Base-by-base conservation (phyloP, 2,888 invertebrate species). In the Ophion obscuratus region DNA sequence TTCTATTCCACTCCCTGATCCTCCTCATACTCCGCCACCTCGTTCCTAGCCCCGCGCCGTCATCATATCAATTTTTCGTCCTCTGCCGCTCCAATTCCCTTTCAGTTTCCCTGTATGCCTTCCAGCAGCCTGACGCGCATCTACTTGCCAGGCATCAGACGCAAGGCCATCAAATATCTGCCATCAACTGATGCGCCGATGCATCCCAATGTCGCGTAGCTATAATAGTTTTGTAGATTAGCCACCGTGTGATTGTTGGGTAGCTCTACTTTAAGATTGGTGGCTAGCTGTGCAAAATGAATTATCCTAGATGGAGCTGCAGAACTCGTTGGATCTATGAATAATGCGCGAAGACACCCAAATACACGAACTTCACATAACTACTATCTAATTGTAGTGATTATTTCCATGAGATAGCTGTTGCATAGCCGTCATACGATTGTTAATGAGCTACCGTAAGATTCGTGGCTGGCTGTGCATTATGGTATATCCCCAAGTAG, bases 41-140 rank as follows among this genome's bases (percentile, higher is more conserved):
- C 40, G 3, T 53, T 53, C 53, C 53, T 53, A 53, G 14, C 14
- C 53, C 53, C 11, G 36, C 27, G 24, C 31, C 57, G 31, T 31
- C 20, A n/a, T n/a, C 79, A 62, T 61, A 40, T 70, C 71, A n/a
- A 61, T 53, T 24, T 67, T 78, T 67, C 47, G 11, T 81, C 53
- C 70, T 70, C 70, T 83, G 83, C 70, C 78, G 76, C 77, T 68
- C 59, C 75, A 82, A 87, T 83, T 87, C 85, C 81, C 78, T 83
- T 70, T 87, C 80, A 66, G 59, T 47, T 62, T 80, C 62, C 61
- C 79, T 79, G 67, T 80, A 5, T 53, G 17, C 17, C 53, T 53
- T 79, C 71, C 71, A 47, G 83, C 59, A 62, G 53, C 64, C 68
- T 70, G 62, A 10, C 36, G 44, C 68, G 67, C 62, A 73, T 77